Conservation (phyloP, 2,113 vertebrate genomes). For the Leptosomus discolor region DNA sequence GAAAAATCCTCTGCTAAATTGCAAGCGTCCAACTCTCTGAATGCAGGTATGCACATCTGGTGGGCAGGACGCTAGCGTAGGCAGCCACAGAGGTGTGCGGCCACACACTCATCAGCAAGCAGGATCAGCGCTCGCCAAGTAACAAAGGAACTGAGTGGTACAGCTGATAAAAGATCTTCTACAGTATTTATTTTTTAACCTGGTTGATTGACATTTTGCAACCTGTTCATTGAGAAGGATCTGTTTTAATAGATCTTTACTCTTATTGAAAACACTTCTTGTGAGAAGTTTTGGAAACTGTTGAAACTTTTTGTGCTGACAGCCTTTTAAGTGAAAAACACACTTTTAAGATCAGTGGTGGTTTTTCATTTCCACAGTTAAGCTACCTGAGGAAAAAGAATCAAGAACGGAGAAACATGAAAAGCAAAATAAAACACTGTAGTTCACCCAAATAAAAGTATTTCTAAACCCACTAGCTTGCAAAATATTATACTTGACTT, state of each 20-base stretch:
- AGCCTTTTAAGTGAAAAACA: background rate
- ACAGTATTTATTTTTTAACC: background rate
- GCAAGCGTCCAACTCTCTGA: background rate
- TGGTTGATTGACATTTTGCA: background rate
- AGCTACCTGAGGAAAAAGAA: background rate
- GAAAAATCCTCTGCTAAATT: background rate
- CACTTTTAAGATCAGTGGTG: background rate
- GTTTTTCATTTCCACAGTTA: background rate
- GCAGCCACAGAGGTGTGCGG: background rate
- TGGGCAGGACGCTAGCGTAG: accelerated
- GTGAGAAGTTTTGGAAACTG: background rate
- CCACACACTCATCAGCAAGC: accelerated
- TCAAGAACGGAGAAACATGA: background rate
- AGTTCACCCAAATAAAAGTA: background rate
- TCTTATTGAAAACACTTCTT: background rate
- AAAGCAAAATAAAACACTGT: background rate
- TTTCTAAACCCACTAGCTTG: background rate
- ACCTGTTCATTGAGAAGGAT: background rate
- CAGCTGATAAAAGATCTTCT: background rate
- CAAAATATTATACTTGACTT: background rate
- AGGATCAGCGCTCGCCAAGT: background rate
- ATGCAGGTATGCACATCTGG: background rate
- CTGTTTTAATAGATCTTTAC: background rate
- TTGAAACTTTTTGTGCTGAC: background rate
- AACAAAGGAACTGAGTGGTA: background rate